These are phyloP conservation scores for Hylaeus anthracinus DNA, from an alignment of 1,140 invertebrate species.

Conservation along the genomic window DNA sequence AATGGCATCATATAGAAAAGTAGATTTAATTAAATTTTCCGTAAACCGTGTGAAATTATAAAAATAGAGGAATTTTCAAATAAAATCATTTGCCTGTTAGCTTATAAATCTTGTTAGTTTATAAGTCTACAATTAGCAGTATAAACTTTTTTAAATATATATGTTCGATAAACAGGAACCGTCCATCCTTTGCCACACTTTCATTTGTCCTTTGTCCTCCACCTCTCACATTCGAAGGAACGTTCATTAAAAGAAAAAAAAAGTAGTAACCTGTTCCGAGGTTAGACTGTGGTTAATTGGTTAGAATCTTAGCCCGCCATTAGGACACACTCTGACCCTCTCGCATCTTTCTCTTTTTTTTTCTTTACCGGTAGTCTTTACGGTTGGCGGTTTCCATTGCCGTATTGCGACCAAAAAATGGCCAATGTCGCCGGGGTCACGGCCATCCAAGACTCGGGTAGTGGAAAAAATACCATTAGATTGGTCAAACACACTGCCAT, in stretches of 20 bases:
- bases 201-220: not conserved
- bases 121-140: too few species aligned
- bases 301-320: slow-evolving; percentile 51
- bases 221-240: too few species aligned
- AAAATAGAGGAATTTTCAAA: too few species aligned
- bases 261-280: not conserved
- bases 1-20: too few species aligned
- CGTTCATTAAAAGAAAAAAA: not conserved
- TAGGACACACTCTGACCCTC: slow-evolving; percentile 55
- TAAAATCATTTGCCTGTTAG: too few species aligned
- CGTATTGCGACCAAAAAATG: slow-evolving; percentile 90
- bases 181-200: not conserved
- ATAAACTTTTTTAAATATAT: too few species aligned
- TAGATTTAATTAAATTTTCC: too few species aligned
- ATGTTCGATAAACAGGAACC: slow-evolving; percentile 20
- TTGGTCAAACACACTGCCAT: slow-evolving; percentile 81
- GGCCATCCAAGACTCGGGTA: slow-evolving; percentile 84
- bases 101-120: too few species aligned
- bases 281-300: slow-evolving; percentile 17
- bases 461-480: slow-evolving; percentile 81
- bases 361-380: slow-evolving; percentile 89
- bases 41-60: too few species aligned
- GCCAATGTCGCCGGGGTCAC: slow-evolving; percentile 88
- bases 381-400: slow-evolving; percentile 95
- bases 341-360: slow-evolving; percentile 73